Percentiles rank a stretch among this genome's conserved stretches.
Evolutionary conservation across 1,140 invertebrate species (phyloP).

Genomic region (Drosophila obscura): DNA sequence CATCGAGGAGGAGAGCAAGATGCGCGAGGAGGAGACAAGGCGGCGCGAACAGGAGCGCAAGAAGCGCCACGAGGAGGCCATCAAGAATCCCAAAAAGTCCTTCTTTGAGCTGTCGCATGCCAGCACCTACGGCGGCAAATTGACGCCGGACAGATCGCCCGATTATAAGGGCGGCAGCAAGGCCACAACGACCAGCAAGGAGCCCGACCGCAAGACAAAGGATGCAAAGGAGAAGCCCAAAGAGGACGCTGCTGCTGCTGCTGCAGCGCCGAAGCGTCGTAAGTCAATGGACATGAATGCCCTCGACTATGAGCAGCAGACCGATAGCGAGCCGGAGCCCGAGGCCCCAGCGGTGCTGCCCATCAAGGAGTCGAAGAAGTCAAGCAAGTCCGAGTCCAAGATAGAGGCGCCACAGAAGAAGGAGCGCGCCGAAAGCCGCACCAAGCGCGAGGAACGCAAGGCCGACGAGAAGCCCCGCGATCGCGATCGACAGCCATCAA

Average conservation of each 20-base stretch:
- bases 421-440: constrained; percentile 28
- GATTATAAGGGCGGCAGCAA: constrained; percentile 17
- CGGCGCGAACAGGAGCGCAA: constrained; percentile 86
- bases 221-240: constrained; percentile 56
- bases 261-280: constrained; percentile 40
- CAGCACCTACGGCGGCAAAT: constrained; percentile 70
- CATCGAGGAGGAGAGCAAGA: constrained; percentile 87
- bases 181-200: too few species aligned
- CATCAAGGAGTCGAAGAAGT: constrained; percentile 32
- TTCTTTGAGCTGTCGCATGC: constrained; percentile 82
- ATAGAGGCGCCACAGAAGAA: constrained; percentile 11
- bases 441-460: constrained; percentile 36
- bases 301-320: constrained; percentile 80
- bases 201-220: constrained; percentile 24
- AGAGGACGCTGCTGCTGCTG: constrained; percentile 12
- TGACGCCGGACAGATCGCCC: constrained; percentile 55
- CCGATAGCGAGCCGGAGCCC: constrained; percentile 66
- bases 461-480: constrained; percentile 34
- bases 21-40: constrained; percentile 87
- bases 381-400: constrained; percentile 29
- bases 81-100: constrained; percentile 77
- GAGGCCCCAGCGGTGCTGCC: constrained; percentile 14
- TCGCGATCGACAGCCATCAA: constrained; percentile 12
- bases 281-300: constrained; percentile 81
- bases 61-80: constrained; percentile 85